These are phyloP conservation scores for Acleris cristana DNA, from an alignment of 2,888 invertebrate species.

Conservation along the genomic window DNA sequence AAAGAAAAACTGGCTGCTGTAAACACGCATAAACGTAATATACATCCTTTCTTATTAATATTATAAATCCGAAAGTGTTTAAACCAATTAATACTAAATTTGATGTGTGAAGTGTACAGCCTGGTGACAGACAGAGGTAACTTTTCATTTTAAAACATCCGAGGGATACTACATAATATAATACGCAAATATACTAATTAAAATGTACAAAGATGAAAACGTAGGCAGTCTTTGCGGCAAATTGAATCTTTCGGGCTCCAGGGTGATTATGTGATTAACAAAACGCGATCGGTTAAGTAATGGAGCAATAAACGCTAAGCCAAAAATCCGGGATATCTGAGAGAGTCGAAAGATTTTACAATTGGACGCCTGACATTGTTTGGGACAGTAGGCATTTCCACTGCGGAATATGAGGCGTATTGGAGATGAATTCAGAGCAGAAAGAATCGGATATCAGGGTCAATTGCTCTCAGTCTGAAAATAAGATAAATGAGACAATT, in stretches of 20 bases:
- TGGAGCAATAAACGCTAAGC: constrained; percentile 24
- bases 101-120: too few relatives aligned
- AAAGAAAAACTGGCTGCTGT: too few relatives aligned
- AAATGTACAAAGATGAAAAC: constrained; percentile 14
- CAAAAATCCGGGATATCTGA: constrained; percentile 18
- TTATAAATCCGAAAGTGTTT: too few relatives aligned
- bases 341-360: constrained; percentile 8
- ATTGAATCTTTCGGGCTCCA: constrained; percentile 1
- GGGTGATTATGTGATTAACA: constrained; percentile 21
- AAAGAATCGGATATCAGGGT: constrained; percentile 1
- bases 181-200: constrained; percentile 5
- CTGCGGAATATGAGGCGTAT: not conserved
- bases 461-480: constrained; percentile 6
- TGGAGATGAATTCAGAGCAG: not conserved
- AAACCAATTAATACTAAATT: too few relatives aligned
- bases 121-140: too few relatives aligned
- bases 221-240: not conserved
- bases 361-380: constrained; percentile 8
- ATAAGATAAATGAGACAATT: constrained; percentile 1
- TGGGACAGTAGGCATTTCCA: constrained; percentile 16
- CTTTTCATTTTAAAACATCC: too few relatives aligned
- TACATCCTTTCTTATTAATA: too few relatives aligned
- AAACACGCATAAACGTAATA: too few relatives aligned
- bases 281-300: constrained; percentile 18
- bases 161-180: constrained; percentile 5